Evolutionary conservation across 2,113 vertebrate genomes (phyloP), one percentile per base, ranked within the genome.

Genomic region (Petroica traversi): DNA sequence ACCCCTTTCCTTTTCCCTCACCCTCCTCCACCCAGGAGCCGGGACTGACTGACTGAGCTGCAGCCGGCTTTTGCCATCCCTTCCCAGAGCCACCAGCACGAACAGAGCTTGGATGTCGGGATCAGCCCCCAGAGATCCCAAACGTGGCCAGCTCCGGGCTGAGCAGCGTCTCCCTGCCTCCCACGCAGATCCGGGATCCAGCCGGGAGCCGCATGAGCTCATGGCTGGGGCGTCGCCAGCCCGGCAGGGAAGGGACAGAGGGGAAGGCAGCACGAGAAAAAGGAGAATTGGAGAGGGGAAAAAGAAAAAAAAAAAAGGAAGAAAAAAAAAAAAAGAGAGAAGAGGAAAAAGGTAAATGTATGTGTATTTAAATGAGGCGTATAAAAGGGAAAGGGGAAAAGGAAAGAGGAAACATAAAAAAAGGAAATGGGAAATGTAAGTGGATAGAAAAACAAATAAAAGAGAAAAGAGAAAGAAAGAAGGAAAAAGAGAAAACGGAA

Each of bases 181-280:
- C 95, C 79, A 94, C 91, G 1, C 94, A 52, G 63, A 77, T 69
- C 91, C 13, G 55, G 92, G 78, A 93, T 33, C 88, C 92, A 78
- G 93, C 48, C 0, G 36, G 0, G 16, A 88, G 85, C 51, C 0
- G 10, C 41, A 29, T 94, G 48, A 96, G 91, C 63, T 96, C 89
- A 95, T 77, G 1, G 10, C 72, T 94, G 96, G 79, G 72, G 59
- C 2, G 20, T 15, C 0, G 86, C 96, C 95, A 96, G 28, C 26
- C 1, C 5, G 2, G 17, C 24, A 67, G 68, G 77, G 57, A 25
- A 63, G 31, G 61, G 51, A 52, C 43, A 29, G 28, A 19, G 12
- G 75, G 28, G 36, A 51, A 94, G 33, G 68, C 61, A 72, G 54
- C 43, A 9, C 1, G 3, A 57, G 45, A 29, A 75, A 55, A 52